Percentiles rank a stretch among this genome's conserved stretches.
Evolutionary conservation across 2,113 vertebrate genomes (phyloP).

Genomic region (Planiliza haematocheilus): DNA sequence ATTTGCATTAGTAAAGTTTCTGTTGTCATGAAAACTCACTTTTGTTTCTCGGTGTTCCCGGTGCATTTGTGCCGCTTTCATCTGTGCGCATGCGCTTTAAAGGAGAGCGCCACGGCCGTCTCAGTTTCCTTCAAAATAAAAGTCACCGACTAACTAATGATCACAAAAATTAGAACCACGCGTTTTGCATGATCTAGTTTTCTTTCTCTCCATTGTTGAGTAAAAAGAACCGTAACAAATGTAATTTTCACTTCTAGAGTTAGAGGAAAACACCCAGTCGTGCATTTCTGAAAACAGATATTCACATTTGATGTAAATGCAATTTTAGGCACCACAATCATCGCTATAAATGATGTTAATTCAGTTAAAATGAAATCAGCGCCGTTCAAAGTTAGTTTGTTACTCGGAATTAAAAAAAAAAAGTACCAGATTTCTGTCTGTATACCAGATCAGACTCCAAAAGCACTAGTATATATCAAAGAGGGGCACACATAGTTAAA

Average conservation of each 20-base stretch:
- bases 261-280: neutral
- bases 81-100: constrained; percentile 53
- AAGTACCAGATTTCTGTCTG: too few relatives aligned
- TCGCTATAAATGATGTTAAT: neutral
- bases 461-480: too few relatives aligned
- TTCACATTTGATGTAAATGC: neutral
- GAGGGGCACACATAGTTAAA: too few relatives aligned
- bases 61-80: neutral
- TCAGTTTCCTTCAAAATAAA: constrained; percentile 75
- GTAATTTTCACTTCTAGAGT: too few relatives aligned
- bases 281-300: neutral
- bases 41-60: neutral
- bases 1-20: neutral
- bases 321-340: neutral
- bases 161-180: too few relatives aligned
- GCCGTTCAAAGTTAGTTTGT: neutral
- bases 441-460: too few relatives aligned
- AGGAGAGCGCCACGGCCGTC: fast-evolving
- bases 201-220: too few relatives aligned
- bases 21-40: constrained; percentile 31
- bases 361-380: neutral
- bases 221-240: too few relatives aligned
- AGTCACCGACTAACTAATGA: neutral
- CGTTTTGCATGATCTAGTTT: too few relatives aligned
- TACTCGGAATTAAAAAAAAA: neutral